Evolutionary conservation across 1,140 invertebrate genomes (phyloP), one percentile per base, ranked within the genome.

Genomic region (Sminthurinus signatus): DNA sequence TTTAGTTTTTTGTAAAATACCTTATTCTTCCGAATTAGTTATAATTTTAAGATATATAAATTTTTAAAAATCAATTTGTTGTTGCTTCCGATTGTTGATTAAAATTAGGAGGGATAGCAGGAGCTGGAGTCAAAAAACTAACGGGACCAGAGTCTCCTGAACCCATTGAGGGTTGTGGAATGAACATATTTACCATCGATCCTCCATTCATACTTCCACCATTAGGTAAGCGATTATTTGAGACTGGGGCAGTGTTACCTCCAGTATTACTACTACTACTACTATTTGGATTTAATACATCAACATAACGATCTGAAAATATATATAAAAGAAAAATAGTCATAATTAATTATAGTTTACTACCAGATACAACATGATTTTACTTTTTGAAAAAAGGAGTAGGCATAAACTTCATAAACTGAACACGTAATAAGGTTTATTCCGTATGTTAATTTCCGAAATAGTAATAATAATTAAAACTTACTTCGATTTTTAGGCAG

Each of bases 231-330:
- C n/a, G n/a, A n/a, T n/a, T n/a, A n/a, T n/a, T n/a, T n/a, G n/a
- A n/a, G n/a, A n/a, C n/a, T n/a, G n/a, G n/a, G n/a, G n/a, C n/a
- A n/a, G n/a, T n/a, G n/a, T n/a, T n/a, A 8, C 32, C 39, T 5
- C 32, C 17, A 27, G 51, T 52, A 42, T 54, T 58, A 21, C 55
- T 58, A 12, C 42, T 39, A 31, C 27, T 52, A 10, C 44, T 55
- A 25, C 82, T 82, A 66, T 80, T 79, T 27, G 86, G 85, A 80
- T 89, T 90, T 76, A 92, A 85, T 31, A 93, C 86, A 77, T 93
- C 89, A 56, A 93, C 87, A 76, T 93, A 93, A 55, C 86, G 86
- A 73, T 85, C 87, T 88, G 75, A 27, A 75, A 76, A 72, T 68
- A 74, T 69, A 73, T 10, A 64, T 65, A 60, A 59, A 70, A 48